Base-by-base conservation (phyloP, 2,888 invertebrate species). In the Molanna angustata region DNA sequence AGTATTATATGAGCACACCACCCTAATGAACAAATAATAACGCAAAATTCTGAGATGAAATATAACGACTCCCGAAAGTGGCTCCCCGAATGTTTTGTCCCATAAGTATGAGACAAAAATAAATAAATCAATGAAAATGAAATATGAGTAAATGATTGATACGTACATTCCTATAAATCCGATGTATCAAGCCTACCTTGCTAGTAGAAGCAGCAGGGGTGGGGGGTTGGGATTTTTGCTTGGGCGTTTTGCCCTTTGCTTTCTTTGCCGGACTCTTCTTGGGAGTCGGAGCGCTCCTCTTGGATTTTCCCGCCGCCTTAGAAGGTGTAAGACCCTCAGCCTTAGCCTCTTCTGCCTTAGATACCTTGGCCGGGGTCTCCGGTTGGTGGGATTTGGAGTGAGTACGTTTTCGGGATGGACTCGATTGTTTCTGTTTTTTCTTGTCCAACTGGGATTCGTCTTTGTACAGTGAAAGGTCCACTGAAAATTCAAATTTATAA, bases 381-480 rank as follows among this genome's bases (percentile, higher is more conserved):
- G 40, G 22, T 2, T 33, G 33, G 17, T 67, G 66, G 0, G 69
- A 62, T 53, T 72, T 73, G 31, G 73, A 68, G 56, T 68, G 67
- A 62, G 64, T 65, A 13, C 59, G 52, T 42, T 58, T 59, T 16
- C 76, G 69, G 60, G 74, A 74, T 62, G 49, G 39, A 3, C 43
- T 50, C n/a, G 41, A 21, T 11, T 32, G 18, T 21, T 74, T 71
- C 0, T 69, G 63, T 39, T 58, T 67, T 62, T 79, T 80, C 69
- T 80, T 83, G 66, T 86, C 85, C 59, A 90, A 71, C 69, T 90
- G 90, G 52, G 89, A 86, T 71, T 90, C 90, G 67, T 90, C 88
- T 67, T 84, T 88, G 72, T 86, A 90, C 44, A 91, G 75, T 11
- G 90, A 90, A 42, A 91, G 78, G 68, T 91, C 91, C 79, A 91